Evolutionary conservation across 2,888 invertebrate genomes (phyloP).

Genomic region (Cephus pulcher): DNA sequence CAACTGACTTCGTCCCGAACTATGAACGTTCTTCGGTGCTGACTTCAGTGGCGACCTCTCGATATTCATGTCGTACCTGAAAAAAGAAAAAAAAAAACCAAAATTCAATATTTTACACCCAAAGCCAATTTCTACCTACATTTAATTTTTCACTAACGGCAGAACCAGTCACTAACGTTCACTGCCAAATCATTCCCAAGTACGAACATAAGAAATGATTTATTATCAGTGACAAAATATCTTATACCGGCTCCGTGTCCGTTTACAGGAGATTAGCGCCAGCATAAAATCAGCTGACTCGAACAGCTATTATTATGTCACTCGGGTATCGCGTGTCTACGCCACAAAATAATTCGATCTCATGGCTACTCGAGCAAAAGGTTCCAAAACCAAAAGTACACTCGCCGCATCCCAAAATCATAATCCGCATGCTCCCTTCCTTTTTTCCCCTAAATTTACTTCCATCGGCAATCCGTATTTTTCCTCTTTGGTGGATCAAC

Average conservation of each 20-base stretch:
- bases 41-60: slow-evolving; percentile 44
- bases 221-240: neutral
- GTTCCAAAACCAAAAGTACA: neutral
- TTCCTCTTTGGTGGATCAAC: neutral
- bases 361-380: neutral
- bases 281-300: neutral
- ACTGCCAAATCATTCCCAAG: no score
- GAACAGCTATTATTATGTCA: neutral
- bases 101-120: neutral
- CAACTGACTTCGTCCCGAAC: slow-evolving; percentile 23
- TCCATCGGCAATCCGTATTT: neutral
- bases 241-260: neutral
- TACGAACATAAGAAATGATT: no score
- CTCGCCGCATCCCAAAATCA: neutral
- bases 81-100: neutral
- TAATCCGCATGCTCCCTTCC: no score
- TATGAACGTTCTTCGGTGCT: slow-evolving; percentile 32
- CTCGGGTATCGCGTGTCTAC: neutral
- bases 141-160: no score
- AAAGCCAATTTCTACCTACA: no score
- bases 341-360: neutral
- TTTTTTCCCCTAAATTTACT: no score
- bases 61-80: slow-evolving; percentile 54
- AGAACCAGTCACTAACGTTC: no score
- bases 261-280: neutral